phyloP scores from a whole-genome alignment of 1,140 invertebrate species.

The Zaprionus kolodkinae region DNA sequence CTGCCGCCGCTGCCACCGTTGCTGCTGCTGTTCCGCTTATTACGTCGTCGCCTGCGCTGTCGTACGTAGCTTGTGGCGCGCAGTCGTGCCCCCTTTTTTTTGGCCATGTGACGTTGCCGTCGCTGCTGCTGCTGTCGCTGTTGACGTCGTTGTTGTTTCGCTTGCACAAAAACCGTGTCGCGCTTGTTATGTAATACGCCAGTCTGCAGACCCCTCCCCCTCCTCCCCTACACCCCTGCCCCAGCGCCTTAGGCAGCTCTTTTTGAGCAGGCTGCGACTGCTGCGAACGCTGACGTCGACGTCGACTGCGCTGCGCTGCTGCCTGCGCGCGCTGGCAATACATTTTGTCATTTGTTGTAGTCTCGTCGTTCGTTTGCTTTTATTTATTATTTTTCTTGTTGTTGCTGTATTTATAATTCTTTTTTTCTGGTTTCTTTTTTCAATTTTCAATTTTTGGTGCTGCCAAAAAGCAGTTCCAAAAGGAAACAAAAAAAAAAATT shows the following conservation, averaged over 20 bases:
- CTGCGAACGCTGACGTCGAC: constrained; percentile 20
- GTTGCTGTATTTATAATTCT: constrained; percentile 46
- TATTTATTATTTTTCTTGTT: constrained; percentile 42
- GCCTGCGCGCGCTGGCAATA: constrained; percentile 32
- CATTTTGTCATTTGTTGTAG: constrained; percentile 70
- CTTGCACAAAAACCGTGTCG: constrained; percentile 75
- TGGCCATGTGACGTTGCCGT: constrained; percentile 66
- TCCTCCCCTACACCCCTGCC: neutral
- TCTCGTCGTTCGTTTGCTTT: constrained; percentile 46
- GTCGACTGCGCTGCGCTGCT: neutral
- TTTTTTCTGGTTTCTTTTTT: constrained; percentile 15
- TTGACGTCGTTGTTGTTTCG: constrained; percentile 25
- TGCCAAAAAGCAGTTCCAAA: constrained; percentile 61
- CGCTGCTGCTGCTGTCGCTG: constrained; percentile 15
- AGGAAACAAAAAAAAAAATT: constrained; percentile 38
- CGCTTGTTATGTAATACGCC: constrained; percentile 71
- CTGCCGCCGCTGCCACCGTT: constrained; percentile 27
- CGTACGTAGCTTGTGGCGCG: constrained; percentile 41
- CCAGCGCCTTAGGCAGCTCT: neutral
- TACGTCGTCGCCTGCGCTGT: constrained; percentile 61
- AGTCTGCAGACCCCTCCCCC: constrained; percentile 15
- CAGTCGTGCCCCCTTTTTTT: constrained; percentile 80
- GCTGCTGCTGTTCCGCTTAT: constrained; percentile 52
- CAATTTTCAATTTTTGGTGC: constrained; percentile 53
- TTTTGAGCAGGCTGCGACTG: neutral